Percentiles rank a stretch among this genome's conserved stretches.
These are phyloP conservation scores for Cavia aperea DNA, from an alignment of 2,113 vertebrate genomes.

Conservation along the genomic window DNA sequence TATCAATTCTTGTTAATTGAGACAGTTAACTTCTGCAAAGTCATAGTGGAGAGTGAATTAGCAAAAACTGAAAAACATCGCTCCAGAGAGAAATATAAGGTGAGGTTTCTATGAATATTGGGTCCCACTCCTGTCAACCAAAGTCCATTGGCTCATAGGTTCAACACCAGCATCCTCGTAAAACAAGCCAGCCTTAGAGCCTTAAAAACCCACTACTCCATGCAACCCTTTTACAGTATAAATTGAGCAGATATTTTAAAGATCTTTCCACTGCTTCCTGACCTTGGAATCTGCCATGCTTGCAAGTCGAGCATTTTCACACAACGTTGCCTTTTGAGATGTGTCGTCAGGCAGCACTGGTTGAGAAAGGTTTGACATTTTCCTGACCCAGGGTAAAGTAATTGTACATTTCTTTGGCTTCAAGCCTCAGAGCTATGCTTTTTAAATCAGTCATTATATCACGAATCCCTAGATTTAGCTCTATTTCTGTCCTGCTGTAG, in stretches of 20 bases:
- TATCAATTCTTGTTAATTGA: neutral
- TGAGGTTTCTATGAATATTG: neutral
- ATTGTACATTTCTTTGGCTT: neutral
- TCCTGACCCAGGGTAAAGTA: conserved; percentile 8
- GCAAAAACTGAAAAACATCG: neutral
- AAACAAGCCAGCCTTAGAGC: neutral
- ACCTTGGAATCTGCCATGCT: neutral
- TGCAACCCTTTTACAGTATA: neutral
- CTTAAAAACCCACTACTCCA: neutral
- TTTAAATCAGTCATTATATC: neutral
- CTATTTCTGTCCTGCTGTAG: neutral
- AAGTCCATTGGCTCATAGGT: no score
- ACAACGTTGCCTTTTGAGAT: neutral
- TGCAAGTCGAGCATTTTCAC: neutral
- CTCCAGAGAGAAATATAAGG: neutral
- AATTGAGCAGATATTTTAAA: neutral
- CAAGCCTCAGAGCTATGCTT: neutral
- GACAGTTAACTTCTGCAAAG: neutral
- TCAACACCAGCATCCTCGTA: neutral
- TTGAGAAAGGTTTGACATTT: neutral
- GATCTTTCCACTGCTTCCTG: neutral
- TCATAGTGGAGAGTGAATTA: neutral
- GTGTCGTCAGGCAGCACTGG: neutral
- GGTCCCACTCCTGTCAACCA: neutral
- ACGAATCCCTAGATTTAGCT: neutral